A percentile compares a stretch with the other conserved stretches of the same genome.
These are phyloP conservation scores for Phoenicopterus ruber DNA, from an alignment of 2,113 vertebrate species.

Conservation along the genomic window DNA sequence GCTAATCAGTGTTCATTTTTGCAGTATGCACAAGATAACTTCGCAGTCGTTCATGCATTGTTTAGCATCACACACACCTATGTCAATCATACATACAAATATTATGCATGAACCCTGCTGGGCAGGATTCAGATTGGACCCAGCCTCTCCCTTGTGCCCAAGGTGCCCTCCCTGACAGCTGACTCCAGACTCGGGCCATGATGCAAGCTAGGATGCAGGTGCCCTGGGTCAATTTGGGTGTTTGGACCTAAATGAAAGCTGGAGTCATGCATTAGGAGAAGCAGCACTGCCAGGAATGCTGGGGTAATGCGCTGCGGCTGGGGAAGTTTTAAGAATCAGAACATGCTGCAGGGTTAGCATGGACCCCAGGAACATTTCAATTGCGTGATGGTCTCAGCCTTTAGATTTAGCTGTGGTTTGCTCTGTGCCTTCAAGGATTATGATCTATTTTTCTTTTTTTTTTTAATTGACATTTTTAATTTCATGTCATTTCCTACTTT, in stretches of 20 bases:
- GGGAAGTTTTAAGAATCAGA: not conserved
- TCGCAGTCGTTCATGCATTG: not conserved
- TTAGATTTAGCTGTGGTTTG: not conserved
- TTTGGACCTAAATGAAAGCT: not conserved
- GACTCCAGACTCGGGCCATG: not conserved
- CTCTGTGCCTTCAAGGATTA: not conserved
- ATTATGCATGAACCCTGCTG: not conserved
- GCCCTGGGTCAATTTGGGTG: not conserved
- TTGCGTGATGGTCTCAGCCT: not conserved
- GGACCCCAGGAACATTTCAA: not conserved
- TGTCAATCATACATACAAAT: not conserved
- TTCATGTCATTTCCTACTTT: not conserved
- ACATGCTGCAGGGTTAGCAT: fast-evolving
- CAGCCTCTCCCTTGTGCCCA: not conserved
- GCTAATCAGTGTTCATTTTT: not conserved
- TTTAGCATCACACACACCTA: not conserved
- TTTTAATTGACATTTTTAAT: no score
- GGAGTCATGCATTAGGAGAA: not conserved
- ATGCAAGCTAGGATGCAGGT: not conserved
- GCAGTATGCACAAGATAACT: not conserved
- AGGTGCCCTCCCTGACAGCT: not conserved
- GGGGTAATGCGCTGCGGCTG: not conserved
- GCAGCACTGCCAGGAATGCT: not conserved
- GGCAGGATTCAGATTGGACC: not conserved
- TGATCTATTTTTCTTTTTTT: not conserved